These are phyloP conservation scores for Labrus mixtus DNA, from an alignment of 2,113 vertebrate species.

Conservation along the genomic window DNA sequence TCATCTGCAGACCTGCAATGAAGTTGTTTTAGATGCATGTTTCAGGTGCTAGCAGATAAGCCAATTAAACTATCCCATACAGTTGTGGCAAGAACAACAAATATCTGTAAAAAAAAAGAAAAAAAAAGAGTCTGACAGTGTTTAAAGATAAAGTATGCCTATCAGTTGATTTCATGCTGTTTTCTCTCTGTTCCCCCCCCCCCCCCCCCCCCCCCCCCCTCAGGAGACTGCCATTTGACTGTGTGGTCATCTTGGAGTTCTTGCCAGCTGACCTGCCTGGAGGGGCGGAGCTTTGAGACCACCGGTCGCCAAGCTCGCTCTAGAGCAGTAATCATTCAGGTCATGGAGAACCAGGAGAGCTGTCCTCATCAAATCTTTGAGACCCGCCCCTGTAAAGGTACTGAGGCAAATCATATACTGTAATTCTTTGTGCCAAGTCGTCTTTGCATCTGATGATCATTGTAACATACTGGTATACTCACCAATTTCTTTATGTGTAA, in stretches of 20 bases:
- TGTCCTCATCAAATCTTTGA: conserved; percentile 91
- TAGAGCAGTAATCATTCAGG: conserved; percentile 89
- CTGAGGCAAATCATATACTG: background rate
- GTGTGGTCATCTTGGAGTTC: conserved; percentile 97
- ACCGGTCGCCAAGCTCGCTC: conserved; percentile 91
- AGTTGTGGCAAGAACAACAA: background rate
- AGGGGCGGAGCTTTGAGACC: conserved; percentile 93
- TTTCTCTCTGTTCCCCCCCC: no score
- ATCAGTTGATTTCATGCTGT: background rate
- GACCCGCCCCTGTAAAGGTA: conserved; percentile 93
- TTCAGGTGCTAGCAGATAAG: no score
- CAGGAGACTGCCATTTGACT: conserved; percentile 96
- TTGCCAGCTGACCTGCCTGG: conserved; percentile 94
- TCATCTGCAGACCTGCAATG: conserved; percentile 49
- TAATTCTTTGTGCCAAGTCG: background rate
- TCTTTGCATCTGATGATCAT: background rate
- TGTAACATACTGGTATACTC: no score
- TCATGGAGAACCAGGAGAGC: conserved; percentile 88
- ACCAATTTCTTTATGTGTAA: no score
- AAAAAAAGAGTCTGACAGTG: conserved; percentile 15
- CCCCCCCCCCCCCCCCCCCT: no score
- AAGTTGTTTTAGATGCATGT: background rate
- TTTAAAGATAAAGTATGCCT: conserved; percentile 16
- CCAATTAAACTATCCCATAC: no score
- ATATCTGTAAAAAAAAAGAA: no score